Evolutionary conservation across 2,113 vertebrate species (phyloP), one percentile per base, ranked within the genome.

Genomic region (Cebidichthys violaceus): DNA sequence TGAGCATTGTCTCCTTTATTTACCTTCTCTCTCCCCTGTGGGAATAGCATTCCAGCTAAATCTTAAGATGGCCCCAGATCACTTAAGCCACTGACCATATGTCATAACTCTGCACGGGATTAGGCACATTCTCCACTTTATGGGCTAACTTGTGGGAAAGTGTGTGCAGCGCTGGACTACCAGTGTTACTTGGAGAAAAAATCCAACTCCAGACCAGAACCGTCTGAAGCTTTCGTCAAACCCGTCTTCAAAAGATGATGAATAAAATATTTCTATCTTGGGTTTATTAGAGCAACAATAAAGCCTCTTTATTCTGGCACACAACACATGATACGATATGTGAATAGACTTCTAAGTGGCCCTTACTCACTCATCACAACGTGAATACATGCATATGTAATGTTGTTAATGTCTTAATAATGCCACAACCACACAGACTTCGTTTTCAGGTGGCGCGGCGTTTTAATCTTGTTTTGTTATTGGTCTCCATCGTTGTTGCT

Each of bases 1-100:
- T 1, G 29, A 69, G 77, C 83, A 67, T 92, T 86, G 89, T 92
- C 89, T 89, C 80, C 82, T 85, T 88, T 91, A 87, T 92, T 92
- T 87, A 88, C 93, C 88, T 86, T 80, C 78, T 77, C 31, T 37
- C 82, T 69, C 57, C 72, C 88, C 85, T 57, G 85, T 65, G 77
- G 77, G 84, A 89, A 75, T 43, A 75, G 69, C 90, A 89, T 91
- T 93, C 88, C 91, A 47, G 86, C 83, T 24, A 15, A 87, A 79
- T 90, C 87, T 88, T 85, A 86, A 90, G 86, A 87, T 75, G 78
- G 69, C 77, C 73, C 77, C 65, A 6, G 91, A 92, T 88, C 89
- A 77, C 90, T 89, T 94, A 90, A 94, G 89, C 90, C 82, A 57
- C 86, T 68, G 90, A 83, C 92, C 93, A 93, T 90, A 89, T 93